Evolutionary conservation across 2,113 vertebrate species (phyloP), one percentile per base, ranked within the genome.

Genomic region (Callocephalon fimbriatum): DNA sequence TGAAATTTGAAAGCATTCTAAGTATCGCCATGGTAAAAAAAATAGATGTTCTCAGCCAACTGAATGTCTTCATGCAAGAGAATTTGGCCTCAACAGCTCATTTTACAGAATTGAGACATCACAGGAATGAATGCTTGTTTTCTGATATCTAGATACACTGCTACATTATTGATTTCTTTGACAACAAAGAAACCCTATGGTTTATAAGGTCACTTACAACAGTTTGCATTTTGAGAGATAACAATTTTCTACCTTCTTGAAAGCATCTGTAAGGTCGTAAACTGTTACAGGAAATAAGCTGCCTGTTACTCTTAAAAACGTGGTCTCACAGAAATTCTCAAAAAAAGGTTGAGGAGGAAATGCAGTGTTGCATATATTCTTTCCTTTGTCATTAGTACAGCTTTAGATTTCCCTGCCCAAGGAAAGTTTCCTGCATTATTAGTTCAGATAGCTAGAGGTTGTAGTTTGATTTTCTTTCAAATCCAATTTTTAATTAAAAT

Each of bases 401-500:
- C 61, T 88, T 94, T 80, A 86, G 59, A 74, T 26, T 74, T 92
- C 77, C 51, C 68, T 71, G 35, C 61, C 32, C 26, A 84, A 67
- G 22, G 38, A 95, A 88, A 67, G 32, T 67, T 95, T 91, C 35
- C 73, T 68, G 23, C 26, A 40, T 89, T 92, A 72, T 89, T 92
- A 75, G 35, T 37, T 54, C 44, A 77, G 53, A 83, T 53, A 90
- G 32, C 15, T 75, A 53, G 61, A 68, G 61, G 61, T 71, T 91
- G 65, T 45, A 72, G n/a, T 81, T 86, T 89, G 76, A 75, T 90
- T 86, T 93, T n/a, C 12, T 81, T 95, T 90, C 65, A 89, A 92
- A 91, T 81, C 73, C 53, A 67, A 29, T 75, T 93, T 96, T 93
- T 91, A 94, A 97, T 90, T 95, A 90, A 90, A 86, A 54, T 48